Percentiles rank a stretch among this genome's conserved stretches.
These are phyloP conservation scores for Chromoteleia sp. DNA, from an alignment of 2,888 invertebrate genomes.

Conservation along the genomic window DNA sequence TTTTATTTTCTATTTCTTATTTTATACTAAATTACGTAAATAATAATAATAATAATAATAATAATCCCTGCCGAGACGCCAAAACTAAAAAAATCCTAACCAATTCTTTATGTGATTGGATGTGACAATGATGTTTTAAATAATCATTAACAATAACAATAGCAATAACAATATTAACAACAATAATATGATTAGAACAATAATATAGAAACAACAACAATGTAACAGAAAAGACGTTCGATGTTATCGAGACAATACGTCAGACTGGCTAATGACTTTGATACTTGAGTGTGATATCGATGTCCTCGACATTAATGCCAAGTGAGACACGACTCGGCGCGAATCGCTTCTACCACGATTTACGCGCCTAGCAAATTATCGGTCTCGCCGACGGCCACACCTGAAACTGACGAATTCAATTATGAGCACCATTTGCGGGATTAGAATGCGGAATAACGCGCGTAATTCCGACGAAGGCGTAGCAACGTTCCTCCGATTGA, in stretches of 20 bases:
- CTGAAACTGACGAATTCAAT: slow-evolving; percentile 25
- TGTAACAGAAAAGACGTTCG: not conserved
- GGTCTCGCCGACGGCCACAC: slow-evolving; percentile 34
- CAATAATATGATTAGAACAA: too few species aligned
- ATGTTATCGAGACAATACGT: slow-evolving; percentile 32
- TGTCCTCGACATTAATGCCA: slow-evolving; percentile 44
- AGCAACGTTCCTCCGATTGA: slow-evolving; percentile 1
- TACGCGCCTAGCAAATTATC: slow-evolving; percentile 18
- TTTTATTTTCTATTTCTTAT: too few species aligned
- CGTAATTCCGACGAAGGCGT: not conserved
- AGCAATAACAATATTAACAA: too few species aligned
- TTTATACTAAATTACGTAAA: too few species aligned
- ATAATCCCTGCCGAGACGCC: too few species aligned
- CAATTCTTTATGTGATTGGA: too few species aligned
- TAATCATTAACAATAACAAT: too few species aligned
- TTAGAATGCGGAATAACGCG: not conserved
- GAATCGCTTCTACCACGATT: slow-evolving; percentile 20
- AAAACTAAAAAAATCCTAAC: too few species aligned
- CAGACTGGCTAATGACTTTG: slow-evolving; percentile 38
- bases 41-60: too few species aligned
- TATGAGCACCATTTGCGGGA: slow-evolving; percentile 6
- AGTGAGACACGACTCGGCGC: slow-evolving; percentile 20
- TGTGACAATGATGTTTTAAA: too few species aligned
- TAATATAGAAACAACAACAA: too few species aligned
- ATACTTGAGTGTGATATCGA: slow-evolving; percentile 28